phyloP scores from a whole-genome alignment of 2,113 vertebrate species.

The Melozone crissalis region DNA sequence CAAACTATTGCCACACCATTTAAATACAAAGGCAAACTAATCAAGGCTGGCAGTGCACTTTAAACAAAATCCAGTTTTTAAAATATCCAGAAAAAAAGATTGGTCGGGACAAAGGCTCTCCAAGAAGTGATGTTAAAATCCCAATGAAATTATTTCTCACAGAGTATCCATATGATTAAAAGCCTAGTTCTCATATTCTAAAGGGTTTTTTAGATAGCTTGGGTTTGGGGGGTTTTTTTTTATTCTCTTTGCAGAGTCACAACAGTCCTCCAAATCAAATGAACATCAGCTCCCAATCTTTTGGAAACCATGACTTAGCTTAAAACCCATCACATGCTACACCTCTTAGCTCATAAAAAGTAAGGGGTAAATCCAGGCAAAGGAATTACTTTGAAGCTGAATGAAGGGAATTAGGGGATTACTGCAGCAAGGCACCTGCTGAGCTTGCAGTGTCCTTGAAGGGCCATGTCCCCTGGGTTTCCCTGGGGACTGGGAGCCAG shows the following conservation, averaged over 20 bases:
- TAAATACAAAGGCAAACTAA: neutral
- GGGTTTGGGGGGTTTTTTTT: neutral
- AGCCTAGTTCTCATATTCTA: neutral
- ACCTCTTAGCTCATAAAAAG: neutral
- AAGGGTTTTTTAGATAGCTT: neutral
- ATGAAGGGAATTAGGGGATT: constrained; percentile 40
- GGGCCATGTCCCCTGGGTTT: neutral
- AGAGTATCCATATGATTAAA: neutral
- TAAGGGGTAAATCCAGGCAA: neutral
- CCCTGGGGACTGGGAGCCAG: neutral
- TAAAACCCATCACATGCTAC: neutral
- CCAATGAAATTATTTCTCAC: neutral
- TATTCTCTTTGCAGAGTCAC: neutral
- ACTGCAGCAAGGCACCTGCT: neutral
- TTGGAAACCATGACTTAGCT: neutral
- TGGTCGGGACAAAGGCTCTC: neutral
- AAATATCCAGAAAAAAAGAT: neutral
- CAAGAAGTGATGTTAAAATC: neutral
- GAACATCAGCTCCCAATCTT: neutral
- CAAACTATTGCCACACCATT: neutral
- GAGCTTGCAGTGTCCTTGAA: neutral
- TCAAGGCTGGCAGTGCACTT: neutral
- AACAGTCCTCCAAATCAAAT: neutral
- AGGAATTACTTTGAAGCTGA: constrained; percentile 4
- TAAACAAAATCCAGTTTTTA: neutral